Percentiles rank a stretch among this genome's conserved stretches.
phyloP scores from a whole-genome alignment of 2,888 invertebrate genomes.

The Cartodere bifasciata region DNA sequence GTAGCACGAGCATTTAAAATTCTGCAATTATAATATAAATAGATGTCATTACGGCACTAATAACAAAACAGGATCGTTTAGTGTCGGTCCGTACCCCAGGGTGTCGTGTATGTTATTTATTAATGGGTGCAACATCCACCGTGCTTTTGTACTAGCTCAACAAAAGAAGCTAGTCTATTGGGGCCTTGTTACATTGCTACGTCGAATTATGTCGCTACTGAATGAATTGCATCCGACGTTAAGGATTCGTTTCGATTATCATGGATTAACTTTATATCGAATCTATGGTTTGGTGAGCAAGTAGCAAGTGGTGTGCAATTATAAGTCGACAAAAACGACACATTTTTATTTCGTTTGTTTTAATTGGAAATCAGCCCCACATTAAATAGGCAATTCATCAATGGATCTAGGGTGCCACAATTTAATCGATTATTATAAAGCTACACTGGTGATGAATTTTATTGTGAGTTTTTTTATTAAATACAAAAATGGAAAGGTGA shows the following conservation, averaged over 20 bases:
- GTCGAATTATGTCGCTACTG: constrained; percentile 22
- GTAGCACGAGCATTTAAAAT: constrained; percentile 32
- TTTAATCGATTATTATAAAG: too few relatives aligned
- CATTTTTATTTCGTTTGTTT: not conserved
- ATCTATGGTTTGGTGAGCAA: not conserved
- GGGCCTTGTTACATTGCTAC: constrained; percentile 22
- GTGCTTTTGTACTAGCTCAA: constrained; percentile 24
- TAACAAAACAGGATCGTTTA: constrained; percentile 37
- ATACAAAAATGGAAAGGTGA: too few relatives aligned
- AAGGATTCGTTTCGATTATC: constrained; percentile 17
- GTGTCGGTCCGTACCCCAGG: constrained; percentile 30
- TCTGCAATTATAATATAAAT: constrained; percentile 39
- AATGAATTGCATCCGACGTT: constrained; percentile 13
- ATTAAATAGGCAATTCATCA: too few relatives aligned
- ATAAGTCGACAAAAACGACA: not conserved
- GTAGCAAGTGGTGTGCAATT: too few relatives aligned
- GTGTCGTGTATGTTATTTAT: constrained; percentile 36
- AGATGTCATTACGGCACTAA: constrained; percentile 37
- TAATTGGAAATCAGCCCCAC: not conserved
- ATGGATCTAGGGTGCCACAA: too few relatives aligned
- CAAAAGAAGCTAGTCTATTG: constrained; percentile 29
- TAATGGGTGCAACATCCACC: constrained; percentile 33
- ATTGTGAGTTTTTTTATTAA: too few relatives aligned
- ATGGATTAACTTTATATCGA: not conserved
- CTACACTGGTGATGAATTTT: too few relatives aligned